Base-by-base conservation (phyloP, 35 echinoderm and acorn worm genomes). In the Chiridota heheva region DNA sequence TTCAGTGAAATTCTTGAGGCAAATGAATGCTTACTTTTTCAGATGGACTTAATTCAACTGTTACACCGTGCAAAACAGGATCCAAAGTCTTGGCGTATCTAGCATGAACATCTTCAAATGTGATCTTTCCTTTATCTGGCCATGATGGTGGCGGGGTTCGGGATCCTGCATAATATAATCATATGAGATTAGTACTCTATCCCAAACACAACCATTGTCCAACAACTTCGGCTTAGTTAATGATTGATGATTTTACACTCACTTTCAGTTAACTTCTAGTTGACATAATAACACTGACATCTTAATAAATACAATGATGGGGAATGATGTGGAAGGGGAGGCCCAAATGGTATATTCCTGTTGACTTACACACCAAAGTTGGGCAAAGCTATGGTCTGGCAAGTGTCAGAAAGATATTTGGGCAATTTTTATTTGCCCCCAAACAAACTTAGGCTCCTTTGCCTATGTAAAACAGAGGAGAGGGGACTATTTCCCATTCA, bases 41-140 rank as follows among this genome's bases (percentile, higher is more conserved):
- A 58, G 44, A 17, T 58, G 73, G 49, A 36, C 38, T 53, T 8
- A 77, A 53, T 33, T 46, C 39, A 35, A 77, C 73, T 0, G 73
- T 77, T 1, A 77, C 73, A n/a, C 73, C 73, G 39, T 83, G 70
- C 15, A 95, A 73, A 6, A 95, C 91, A 12, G 91, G 80, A 40
- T 89, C 80, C n/a, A 95, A 69, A 7, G 84, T 81, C 26, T 57
- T 72, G 4, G 91, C 86, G 35, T 95, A 95, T 0, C 91, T 42
- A 17, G 82, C 91, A 33, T 88, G 76, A 30, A 95, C 81, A 40
- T 78, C 39, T 17, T 85, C 43, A 17, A 90, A 67, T 2, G 82
- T 44, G 1, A 95, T 89, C 31, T 85, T 35, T 15, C 91, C 91
- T 33, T 84, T 78, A 29, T 89, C 81, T 39, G 91, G 91, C 91